These are phyloP conservation scores for Halichoeres trimaculatus DNA, from an alignment of 2,113 vertebrate species.

Conservation along the genomic window DNA sequence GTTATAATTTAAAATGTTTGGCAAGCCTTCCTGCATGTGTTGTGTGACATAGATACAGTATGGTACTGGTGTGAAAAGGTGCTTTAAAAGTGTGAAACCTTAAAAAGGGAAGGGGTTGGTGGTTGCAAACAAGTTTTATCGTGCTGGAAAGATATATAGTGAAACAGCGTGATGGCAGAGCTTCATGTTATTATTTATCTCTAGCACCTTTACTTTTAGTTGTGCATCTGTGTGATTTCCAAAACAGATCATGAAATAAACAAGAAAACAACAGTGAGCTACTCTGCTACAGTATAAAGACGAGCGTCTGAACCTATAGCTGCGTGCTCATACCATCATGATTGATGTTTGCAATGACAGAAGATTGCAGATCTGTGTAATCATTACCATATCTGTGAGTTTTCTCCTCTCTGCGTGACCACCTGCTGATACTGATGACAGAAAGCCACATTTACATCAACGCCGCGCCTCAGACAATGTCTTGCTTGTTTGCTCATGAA, in stretches of 20 bases:
- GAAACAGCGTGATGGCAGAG: slow-evolving; percentile 14
- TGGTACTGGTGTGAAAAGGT: too few species aligned
- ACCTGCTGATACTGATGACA: slow-evolving; percentile 43
- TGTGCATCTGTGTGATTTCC: not conserved
- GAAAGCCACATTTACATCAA: slow-evolving; percentile 1
- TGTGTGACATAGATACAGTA: too few species aligned
- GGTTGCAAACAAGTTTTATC: too few species aligned
- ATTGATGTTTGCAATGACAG: not conserved
- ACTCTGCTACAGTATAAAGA: not conserved
- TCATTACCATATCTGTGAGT: slow-evolving; percentile 16
- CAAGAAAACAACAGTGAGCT: not conserved
- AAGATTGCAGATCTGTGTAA: slow-evolving; percentile 7
- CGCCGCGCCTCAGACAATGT: slow-evolving; percentile 22
- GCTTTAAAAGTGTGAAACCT: too few species aligned
- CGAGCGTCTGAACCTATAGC: not conserved
- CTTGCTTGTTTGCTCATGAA: slow-evolving; percentile 32
- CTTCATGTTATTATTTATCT: not conserved
- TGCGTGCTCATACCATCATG: not conserved
- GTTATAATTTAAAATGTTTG: too few species aligned
- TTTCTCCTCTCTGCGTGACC: slow-evolving; percentile 38
- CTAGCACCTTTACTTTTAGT: not conserved
- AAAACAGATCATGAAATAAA: not conserved
- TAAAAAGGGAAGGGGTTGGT: too few species aligned
- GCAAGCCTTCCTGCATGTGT: too few species aligned
- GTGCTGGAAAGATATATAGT: slow-evolving; percentile 1